Percentiles rank a stretch among this genome's conserved stretches.
Evolutionary conservation across 2,888 invertebrate species (phyloP).

Genomic region (Drosophila ustulata): DNA sequence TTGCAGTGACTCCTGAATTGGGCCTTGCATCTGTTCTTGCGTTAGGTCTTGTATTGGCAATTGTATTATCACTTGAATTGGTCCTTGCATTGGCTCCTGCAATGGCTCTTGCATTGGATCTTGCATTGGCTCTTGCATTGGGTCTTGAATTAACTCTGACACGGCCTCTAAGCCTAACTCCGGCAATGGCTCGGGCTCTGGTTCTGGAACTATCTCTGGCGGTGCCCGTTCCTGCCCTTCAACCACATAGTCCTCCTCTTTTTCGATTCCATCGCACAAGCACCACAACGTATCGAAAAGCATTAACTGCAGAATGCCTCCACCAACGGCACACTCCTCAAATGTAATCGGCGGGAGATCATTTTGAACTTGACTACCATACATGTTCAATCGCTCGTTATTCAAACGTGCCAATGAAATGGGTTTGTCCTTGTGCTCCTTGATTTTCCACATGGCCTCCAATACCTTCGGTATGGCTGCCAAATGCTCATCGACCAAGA

Average conservation of each 20-base stretch:
- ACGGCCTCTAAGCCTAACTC: background rate
- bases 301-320: slow-evolving; percentile 40
- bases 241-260: slow-evolving; percentile 22
- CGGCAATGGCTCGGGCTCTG: background rate
- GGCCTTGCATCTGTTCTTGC: background rate
- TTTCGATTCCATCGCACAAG: slow-evolving; percentile 26
- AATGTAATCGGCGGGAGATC: slow-evolving; percentile 42
- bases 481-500: slow-evolving; percentile 22
- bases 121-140: background rate
- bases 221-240: slow-evolving; percentile 7
- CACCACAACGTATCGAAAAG: slow-evolving; percentile 50
- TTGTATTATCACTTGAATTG: background rate
- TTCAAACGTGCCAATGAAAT: slow-evolving; percentile 37
- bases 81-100: background rate
- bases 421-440: slow-evolving; percentile 31
- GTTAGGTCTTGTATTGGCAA: background rate
- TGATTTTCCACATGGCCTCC: slow-evolving; percentile 41
- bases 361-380: slow-evolving; percentile 40
- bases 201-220: background rate
- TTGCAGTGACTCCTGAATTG: background rate
- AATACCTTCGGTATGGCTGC: slow-evolving; percentile 25
- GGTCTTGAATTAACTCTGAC: background rate
- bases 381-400: slow-evolving; percentile 32
- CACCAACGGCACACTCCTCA: slow-evolving; percentile 43
- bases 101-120: background rate